Percentiles rank a stretch among this genome's conserved stretches.
phyloP scores from a whole-genome alignment of 2,113 vertebrate genomes.

The Perognathus longimembris region DNA sequence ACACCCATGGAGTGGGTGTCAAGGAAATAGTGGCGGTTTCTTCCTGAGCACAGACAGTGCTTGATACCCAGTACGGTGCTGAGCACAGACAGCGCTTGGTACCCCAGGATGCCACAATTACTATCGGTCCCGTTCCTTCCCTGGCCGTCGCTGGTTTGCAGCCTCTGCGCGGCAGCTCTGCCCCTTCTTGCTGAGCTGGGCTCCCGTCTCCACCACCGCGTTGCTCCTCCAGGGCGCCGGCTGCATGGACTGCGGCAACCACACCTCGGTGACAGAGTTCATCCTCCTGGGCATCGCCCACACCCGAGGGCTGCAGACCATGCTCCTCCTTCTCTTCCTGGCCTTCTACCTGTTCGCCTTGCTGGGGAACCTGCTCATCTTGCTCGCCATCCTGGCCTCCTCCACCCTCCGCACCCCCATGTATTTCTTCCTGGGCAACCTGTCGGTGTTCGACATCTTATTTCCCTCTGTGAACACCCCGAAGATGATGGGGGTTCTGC shows the following conservation, averaged over 20 bases:
- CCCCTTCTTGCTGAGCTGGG: no score
- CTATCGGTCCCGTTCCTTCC: background rate
- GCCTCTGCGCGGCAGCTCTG: no score
- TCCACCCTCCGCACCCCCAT: conserved; percentile 80
- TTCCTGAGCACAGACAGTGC: no score
- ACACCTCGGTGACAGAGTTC: background rate
- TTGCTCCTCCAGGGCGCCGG: background rate
- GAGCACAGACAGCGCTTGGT: no score
- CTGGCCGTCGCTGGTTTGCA: background rate
- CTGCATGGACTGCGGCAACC: background rate
- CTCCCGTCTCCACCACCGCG: no score
- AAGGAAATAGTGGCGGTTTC: no score
- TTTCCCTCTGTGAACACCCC: conserved; percentile 82
- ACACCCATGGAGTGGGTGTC: no score
- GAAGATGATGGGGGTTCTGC: conserved; percentile 80
- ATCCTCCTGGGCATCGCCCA: conserved; percentile 16
- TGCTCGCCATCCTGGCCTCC: conserved; percentile 73
- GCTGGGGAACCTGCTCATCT: conserved; percentile 83
- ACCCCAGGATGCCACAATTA: no score
- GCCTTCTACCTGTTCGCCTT: conserved; percentile 77
- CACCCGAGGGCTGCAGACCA: conserved; percentile 13
- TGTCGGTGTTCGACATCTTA: conserved; percentile 83
- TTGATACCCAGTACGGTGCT: no score
- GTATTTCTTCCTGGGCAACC: conserved; percentile 84
- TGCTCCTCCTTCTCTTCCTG: conserved; percentile 79